phyloP scores from a whole-genome alignment of 2,888 invertebrate species.

The Axea sp. region DNA sequence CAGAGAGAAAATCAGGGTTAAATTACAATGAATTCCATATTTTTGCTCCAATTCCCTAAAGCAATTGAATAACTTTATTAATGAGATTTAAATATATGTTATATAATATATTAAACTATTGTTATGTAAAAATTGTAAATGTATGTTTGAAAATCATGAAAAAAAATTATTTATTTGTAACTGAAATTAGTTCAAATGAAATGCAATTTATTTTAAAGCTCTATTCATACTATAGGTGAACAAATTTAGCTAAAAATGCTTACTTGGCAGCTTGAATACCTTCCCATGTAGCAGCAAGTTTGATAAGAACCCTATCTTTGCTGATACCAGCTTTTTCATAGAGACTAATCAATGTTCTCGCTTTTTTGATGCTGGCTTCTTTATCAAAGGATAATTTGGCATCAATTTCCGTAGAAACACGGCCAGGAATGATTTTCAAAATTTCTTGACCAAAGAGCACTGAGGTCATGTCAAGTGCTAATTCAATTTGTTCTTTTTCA shows the following conservation, averaged over 20 bases:
- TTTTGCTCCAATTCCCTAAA: conserved; percentile 91
- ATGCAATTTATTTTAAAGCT: no score
- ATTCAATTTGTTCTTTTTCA: conserved; percentile 87
- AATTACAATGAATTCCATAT: conserved; percentile 97
- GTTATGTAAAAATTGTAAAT: no score
- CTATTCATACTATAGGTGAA: no score
- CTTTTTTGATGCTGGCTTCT: conserved; percentile 93
- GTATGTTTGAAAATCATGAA: no score
- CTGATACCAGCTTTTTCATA: conserved; percentile 92
- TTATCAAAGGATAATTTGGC: conserved; percentile 97
- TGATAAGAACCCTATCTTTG: conserved; percentile 97
- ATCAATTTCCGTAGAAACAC: conserved; percentile 98
- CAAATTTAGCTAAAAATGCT: conserved; percentile 73
- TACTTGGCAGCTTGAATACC: conserved; percentile 98
- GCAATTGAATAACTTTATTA: conserved; percentile 65
- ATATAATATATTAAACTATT: no score
- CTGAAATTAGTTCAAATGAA: no score
- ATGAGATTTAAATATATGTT: no score
- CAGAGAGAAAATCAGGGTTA: conserved; percentile 97
- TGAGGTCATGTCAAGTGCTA: conserved; percentile 95
- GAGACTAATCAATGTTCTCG: conserved; percentile 90
- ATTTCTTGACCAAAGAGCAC: conserved; percentile 98
- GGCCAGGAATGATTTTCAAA: conserved; percentile 97
- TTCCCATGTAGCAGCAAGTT: conserved; percentile 99
- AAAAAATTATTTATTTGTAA: no score